Evolutionary conservation across 1,140 invertebrate species (phyloP).

Genomic region (Eurosta solidaginis): DNA sequence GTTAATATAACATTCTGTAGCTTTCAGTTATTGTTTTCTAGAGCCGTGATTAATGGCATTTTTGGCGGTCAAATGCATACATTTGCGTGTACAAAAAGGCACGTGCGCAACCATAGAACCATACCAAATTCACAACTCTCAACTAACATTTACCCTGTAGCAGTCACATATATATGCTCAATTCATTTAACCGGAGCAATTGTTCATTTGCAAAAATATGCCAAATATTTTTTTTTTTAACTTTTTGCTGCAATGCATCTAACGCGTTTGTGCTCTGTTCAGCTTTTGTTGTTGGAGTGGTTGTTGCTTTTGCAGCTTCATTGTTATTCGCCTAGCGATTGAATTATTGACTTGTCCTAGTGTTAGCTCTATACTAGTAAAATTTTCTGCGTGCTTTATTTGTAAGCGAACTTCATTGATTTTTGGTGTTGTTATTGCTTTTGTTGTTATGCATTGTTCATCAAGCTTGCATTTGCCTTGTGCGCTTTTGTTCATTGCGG

Average conservation of each 20-base stretch:
- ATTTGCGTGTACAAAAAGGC: background rate
- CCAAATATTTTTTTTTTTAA: background rate
- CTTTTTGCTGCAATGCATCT: background rate
- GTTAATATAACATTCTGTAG: background rate
- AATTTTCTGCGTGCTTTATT: background rate
- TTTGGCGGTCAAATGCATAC: constrained; percentile 6
- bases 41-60: background rate
- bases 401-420: background rate
- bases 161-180: too few species aligned
- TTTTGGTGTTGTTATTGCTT: background rate
- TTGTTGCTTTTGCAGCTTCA: background rate
- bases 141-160: too few species aligned
- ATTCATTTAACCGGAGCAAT: too few species aligned
- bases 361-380: background rate
- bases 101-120: background rate
- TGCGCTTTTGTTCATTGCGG: background rate
- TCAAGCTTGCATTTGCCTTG: background rate
- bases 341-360: background rate
- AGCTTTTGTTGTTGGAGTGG: background rate
- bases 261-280: background rate
- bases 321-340: background rate
- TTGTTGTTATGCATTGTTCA: background rate
- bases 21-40: constrained; percentile 13
- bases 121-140: background rate
- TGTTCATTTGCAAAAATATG: too few species aligned